Conservation (phyloP, 2,797 vertebrate genomes). For the Fistularia tabacaria region DNA sequence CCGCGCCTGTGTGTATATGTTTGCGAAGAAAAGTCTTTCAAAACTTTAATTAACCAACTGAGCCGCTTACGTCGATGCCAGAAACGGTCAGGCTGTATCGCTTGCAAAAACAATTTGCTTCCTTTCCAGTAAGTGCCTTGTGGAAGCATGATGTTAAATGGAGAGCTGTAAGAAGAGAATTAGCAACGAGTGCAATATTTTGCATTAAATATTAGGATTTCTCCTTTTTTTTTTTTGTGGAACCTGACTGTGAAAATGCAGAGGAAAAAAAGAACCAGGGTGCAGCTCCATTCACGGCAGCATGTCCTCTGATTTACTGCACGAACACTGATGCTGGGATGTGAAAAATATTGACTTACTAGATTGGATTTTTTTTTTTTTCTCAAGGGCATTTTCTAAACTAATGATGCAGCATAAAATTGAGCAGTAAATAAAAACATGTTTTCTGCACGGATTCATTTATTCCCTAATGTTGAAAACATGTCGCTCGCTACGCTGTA, state of each 20-base stretch:
- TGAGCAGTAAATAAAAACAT: background rate
- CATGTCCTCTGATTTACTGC: no score
- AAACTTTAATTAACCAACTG: slow-evolving; percentile 44
- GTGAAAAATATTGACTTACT: no score
- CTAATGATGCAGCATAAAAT: no score
- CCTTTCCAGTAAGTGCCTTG: slow-evolving; percentile 2
- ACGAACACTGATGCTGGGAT: slow-evolving; percentile 3
- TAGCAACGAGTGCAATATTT: background rate
- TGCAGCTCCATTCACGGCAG: slow-evolving; percentile 1
- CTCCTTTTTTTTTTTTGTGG: no score
- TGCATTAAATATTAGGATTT: no score
- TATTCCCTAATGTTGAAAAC: no score
- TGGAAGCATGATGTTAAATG: no score
- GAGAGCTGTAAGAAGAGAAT: no score
- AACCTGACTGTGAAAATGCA: no score
- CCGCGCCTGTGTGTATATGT: slow-evolving; percentile 8
- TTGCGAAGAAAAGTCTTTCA: slow-evolving; percentile 25
- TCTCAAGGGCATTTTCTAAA: slow-evolving; percentile 12
- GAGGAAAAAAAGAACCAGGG: background rate
- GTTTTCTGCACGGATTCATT: slow-evolving; percentile 13
- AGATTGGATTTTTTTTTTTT: no score
- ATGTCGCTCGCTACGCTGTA: no score
- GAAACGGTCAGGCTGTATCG: slow-evolving; percentile 13
- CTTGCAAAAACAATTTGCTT: slow-evolving; percentile 16
- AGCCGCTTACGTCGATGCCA: slow-evolving; percentile 30